Base-by-base conservation (phyloP, 2,888 invertebrate species). In the Eupithecia centaureata region DNA sequence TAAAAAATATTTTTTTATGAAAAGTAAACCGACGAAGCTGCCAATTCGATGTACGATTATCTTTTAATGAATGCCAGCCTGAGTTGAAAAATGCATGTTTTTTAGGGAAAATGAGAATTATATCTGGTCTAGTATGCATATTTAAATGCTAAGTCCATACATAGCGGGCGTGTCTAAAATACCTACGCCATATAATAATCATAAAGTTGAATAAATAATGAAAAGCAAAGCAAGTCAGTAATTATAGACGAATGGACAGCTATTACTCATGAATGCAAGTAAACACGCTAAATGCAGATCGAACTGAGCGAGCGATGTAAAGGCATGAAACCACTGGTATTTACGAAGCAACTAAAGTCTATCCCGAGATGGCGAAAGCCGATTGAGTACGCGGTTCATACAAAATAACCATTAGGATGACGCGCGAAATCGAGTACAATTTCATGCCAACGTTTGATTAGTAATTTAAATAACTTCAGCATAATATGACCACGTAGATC, bases 231-330 rank as follows among this genome's bases (percentile, higher is more conserved):
- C 57, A 57, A 32, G 32, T 33, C 57, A 32, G 57, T 57, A 32
- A 57, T 57, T 56, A 28, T 56, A 56, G 28, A 28, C 30, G 57
- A 57, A 18, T 30, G 57, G 65, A 64, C 63, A 54, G 25, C 33
- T 51, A 54, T 70, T 68, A 68, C 61, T 64, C 64, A 30, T 65
- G 56, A 67, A 72, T 63, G 65, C 66, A 65, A 71, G 64, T 68
- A 63, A 72, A 66, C 63, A 66, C 33, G 61, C 59, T 57, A 60
- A 62, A 70, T 64, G 65, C 56, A 42, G 64, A 66, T 67, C 38
- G 32, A 10, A 57, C 22, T 7, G 25, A 42, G 27, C 52, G 18
- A 52, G 5, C 52, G 27, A 15, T 52, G 52, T 57, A 12, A 57
- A 57, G 57, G 32, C 30, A n/a, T 12, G 18, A 57, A 57, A 0